These are phyloP conservation scores for Macroglossus sobrinus DNA, from an alignment of 2,113 vertebrate genomes.

Conservation along the genomic window DNA sequence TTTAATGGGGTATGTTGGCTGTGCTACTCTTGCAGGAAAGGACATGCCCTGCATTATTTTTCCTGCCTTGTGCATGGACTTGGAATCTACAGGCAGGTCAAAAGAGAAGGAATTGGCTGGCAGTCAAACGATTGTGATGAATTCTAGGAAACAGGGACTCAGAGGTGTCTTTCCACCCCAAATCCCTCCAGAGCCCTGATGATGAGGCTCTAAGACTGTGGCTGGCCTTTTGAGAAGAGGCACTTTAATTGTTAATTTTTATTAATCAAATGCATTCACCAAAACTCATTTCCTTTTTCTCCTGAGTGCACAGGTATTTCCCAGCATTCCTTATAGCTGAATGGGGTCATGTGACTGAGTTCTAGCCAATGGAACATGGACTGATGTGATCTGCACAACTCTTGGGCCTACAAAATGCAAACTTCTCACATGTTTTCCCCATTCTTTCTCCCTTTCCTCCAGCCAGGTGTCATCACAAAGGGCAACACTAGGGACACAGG, in stretches of 20 bases:
- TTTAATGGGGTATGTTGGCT: not conserved
- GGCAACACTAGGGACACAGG: accelerated
- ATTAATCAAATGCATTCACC: not conserved
- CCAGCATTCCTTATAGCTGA: not conserved
- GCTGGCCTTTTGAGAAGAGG: not conserved
- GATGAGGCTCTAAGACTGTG: not conserved
- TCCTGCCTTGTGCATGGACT: not conserved
- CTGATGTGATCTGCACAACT: no score
- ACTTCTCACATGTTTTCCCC: accelerated
- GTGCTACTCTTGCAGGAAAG: not conserved
- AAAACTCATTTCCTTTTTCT: not conserved
- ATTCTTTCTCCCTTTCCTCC: not conserved
- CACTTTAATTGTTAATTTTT: not conserved
- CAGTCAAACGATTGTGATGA: not conserved
- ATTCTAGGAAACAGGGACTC: not conserved
- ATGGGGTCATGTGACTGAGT: not conserved
- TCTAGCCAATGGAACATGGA: not conserved
- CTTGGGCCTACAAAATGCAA: not conserved
- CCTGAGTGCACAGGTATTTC: not conserved
- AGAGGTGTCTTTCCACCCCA: not conserved
- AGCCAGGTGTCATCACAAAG: not conserved
- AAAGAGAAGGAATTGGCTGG: not conserved
- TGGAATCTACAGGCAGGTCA: not conserved
- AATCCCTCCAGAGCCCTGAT: not conserved
- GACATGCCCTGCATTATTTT: not conserved